These are phyloP conservation scores for Rhinopomastus cyanomelas DNA, from an alignment of 2,113 vertebrate species.

Conservation along the genomic window DNA sequence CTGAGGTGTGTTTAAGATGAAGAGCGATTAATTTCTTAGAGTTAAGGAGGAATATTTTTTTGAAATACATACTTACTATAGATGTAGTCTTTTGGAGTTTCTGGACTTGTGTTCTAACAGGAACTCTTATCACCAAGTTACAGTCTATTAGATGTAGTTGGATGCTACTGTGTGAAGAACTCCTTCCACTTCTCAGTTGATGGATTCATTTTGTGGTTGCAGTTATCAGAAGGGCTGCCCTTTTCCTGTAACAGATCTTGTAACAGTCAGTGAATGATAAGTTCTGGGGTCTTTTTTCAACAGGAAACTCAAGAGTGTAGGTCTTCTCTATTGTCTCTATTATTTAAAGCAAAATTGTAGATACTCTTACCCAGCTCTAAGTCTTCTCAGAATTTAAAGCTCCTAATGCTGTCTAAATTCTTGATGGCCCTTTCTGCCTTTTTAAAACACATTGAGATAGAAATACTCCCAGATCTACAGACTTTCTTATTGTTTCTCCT, in stretches of 20 bases:
- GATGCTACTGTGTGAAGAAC: neutral
- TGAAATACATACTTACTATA: neutral
- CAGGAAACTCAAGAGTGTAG: neutral
- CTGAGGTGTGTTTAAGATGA: neutral
- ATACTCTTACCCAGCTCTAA: neutral
- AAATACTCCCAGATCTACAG: neutral
- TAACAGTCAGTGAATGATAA: neutral
- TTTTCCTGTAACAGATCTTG: neutral
- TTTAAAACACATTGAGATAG: neutral
- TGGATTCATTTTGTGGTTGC: neutral
- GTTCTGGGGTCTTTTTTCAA: neutral
- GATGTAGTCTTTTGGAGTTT: neutral
- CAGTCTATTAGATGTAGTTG: neutral
- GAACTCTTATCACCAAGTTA: neutral
- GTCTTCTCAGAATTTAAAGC: neutral
- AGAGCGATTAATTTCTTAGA: neutral
- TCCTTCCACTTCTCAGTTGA: neutral
- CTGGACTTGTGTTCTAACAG: neutral
- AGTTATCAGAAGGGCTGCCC: neutral
- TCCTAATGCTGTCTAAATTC: neutral
- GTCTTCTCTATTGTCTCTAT: neutral
- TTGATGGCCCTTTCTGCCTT: neutral
- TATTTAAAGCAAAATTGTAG: neutral
- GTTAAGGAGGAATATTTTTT: neutral
- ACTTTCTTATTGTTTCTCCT: neutral